phyloP scores from a whole-genome alignment of 35 echinoderm and acorn worm species.

The Acanthaster planci region DNA sequence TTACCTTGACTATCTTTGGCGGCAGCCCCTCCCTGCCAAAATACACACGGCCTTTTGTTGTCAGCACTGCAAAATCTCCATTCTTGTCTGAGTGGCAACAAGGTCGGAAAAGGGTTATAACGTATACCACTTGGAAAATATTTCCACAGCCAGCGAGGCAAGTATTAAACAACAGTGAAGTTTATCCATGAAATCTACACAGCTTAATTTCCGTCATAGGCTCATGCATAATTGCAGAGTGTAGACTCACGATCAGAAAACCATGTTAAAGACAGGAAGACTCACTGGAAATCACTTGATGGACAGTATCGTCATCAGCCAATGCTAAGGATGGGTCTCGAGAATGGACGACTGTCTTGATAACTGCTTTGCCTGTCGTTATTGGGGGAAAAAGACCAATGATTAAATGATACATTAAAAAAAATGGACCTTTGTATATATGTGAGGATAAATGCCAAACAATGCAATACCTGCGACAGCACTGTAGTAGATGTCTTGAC shows the following conservation, averaged over 20 bases:
- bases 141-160: too few relatives aligned
- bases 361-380: slow-evolving; percentile 3
- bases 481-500: slow-evolving; percentile 1
- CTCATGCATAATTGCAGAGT: too few relatives aligned
- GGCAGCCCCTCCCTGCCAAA: slow-evolving; percentile 7
- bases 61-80: slow-evolving; percentile 20
- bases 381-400: background rate
- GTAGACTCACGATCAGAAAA: background rate
- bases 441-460: too few relatives aligned
- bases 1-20: slow-evolving; percentile 17
- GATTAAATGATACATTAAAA: too few relatives aligned
- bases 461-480: background rate
- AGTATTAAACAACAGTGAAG: too few relatives aligned
- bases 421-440: too few relatives aligned
- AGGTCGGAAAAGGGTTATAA: background rate
- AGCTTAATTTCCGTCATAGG: too few relatives aligned
- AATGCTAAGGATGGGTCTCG: background rate
- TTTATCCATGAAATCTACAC: too few relatives aligned
- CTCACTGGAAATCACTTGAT: slow-evolving; percentile 5
- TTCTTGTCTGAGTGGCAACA: background rate
- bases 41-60: background rate
- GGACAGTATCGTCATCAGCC: background rate
- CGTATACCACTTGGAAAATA: too few relatives aligned
- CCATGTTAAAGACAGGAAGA: background rate
- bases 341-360: background rate